Base-by-base conservation (phyloP, 1,140 invertebrate genomes). In the Episyrphus balteatus region DNA sequence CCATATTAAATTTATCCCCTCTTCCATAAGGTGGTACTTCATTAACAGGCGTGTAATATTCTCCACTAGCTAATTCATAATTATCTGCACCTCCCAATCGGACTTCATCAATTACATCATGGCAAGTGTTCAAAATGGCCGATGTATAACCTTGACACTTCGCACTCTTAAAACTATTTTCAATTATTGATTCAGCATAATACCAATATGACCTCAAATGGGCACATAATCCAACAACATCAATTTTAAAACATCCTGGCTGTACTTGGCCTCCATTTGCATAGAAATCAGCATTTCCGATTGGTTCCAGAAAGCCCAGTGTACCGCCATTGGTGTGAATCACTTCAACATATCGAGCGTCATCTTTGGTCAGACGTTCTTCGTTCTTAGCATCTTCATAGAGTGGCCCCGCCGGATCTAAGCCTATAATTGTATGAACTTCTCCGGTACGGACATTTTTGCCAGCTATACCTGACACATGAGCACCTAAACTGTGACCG, bases 241-340 rank as follows among this genome's bases (percentile, higher is more conserved):
- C 50, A 42, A 66, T 63, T 44, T 58, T 50, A 34, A 56, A 58
- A 26, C 75, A 77, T 17, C 75, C 76, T 1, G 73, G 73, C 51
- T 78, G 76, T 0, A 7, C 10, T 2, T 31, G 52, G 2, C 70
- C 71, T 7, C 59, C 55, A 38, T 71, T 70, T 12, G 67, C 65
- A 43, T 63, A 72, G 48, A 72, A 73, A 39, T 71, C 70, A 10
- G 57, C 54, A 33, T 59, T 48, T 12, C 71, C 70, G 0, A 65
- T 15, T 0, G 58, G 44, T 18, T 68, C 59, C 0, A 58, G 1
- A 47, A 69, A 65, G 9, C 72, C 72, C 7, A 73, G 50, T 13
- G 55, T 5, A 21, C 68, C 68, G 18, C 57, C 68, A 43, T 75
- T 69, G 2, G 76, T 74, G 48, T 79, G 77, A 33, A 79, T 72